A percentile compares a stretch with the other conserved stretches of the same genome.
Conservation (phyloP, 2,113 vertebrate species). For the Miniopterus natalensis region DNA sequence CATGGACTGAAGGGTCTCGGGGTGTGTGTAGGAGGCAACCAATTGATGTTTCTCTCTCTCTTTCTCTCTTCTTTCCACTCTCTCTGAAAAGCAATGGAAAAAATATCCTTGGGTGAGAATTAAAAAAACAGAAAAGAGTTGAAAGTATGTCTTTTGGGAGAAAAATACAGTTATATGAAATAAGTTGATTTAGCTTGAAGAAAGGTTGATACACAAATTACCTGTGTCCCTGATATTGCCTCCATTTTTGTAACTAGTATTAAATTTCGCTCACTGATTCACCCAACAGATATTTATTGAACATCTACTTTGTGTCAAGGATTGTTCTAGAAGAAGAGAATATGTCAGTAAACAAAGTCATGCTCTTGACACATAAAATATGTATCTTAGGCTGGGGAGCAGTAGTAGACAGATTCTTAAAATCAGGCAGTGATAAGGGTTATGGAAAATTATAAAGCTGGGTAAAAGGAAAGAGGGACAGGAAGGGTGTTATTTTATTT, state of each 20-base stretch:
- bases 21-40: too few species aligned
- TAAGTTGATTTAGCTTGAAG: background rate
- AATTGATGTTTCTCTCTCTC: too few species aligned
- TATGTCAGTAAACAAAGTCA: background rate
- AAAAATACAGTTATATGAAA: background rate
- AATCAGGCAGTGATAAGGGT: background rate
- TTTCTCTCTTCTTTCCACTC: too few species aligned
- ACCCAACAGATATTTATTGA: constrained; percentile 19
- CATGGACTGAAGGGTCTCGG: too few species aligned
- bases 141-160: background rate
- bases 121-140: background rate
- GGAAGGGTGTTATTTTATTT: background rate
- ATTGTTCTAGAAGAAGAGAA: constrained; percentile 18
- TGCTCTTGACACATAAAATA: background rate
- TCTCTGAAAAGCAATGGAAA: too few species aligned
- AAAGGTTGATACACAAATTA: background rate
- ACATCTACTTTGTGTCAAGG: background rate
- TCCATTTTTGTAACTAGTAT: background rate
- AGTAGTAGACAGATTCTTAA: background rate
- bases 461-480: background rate
- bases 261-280: background rate
- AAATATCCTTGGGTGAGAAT: too few species aligned
- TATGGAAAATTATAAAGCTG: background rate
- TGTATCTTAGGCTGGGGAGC: background rate
- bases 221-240: background rate